Evolutionary conservation across 2,113 vertebrate genomes (phyloP).

Genomic region (Corythoichthys haematopterus): DNA sequence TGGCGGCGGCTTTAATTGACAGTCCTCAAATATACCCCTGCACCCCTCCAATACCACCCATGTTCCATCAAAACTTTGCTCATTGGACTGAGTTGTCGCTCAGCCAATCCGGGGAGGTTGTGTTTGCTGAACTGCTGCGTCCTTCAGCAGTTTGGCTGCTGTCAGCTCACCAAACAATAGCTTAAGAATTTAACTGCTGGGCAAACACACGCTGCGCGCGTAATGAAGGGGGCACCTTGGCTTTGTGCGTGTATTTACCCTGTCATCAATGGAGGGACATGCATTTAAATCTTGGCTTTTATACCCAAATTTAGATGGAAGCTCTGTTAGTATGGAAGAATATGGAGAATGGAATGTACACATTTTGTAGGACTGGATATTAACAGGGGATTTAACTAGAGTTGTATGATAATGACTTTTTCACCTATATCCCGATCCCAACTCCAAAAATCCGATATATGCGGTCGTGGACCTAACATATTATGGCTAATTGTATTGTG

Average conservation of each 20-base stretch:
- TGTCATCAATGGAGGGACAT: conserved; percentile 70
- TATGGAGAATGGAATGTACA: background rate
- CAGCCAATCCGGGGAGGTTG: conserved; percentile 66
- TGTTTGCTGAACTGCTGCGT: conserved; percentile 71
- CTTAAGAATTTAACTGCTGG: conserved; percentile 71
- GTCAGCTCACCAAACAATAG: conserved; percentile 74
- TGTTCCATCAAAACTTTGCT: conserved; percentile 45
- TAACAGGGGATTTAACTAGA: too few relatives aligned
- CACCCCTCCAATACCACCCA: conserved; percentile 8
- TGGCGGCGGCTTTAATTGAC: conserved; percentile 61
- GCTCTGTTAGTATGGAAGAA: conserved; percentile 24
- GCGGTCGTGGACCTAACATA: too few relatives aligned
- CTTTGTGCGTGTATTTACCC: conserved; percentile 73
- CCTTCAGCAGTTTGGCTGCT: conserved; percentile 72
- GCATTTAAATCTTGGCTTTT: conserved; percentile 67
- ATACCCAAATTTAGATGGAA: conserved; percentile 56
- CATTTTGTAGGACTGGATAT: background rate
- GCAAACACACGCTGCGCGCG: conserved; percentile 67
- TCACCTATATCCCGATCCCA: too few relatives aligned
- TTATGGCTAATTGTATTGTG: too few relatives aligned
- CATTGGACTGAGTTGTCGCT: conserved; percentile 53
- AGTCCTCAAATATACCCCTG: conserved; percentile 16
- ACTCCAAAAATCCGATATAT: too few relatives aligned
- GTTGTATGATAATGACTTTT: too few relatives aligned
- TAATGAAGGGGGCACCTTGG: conserved; percentile 73